Conservation (phyloP, 2,113 vertebrate species). For the Neomonachus schauinslandi region DNA sequence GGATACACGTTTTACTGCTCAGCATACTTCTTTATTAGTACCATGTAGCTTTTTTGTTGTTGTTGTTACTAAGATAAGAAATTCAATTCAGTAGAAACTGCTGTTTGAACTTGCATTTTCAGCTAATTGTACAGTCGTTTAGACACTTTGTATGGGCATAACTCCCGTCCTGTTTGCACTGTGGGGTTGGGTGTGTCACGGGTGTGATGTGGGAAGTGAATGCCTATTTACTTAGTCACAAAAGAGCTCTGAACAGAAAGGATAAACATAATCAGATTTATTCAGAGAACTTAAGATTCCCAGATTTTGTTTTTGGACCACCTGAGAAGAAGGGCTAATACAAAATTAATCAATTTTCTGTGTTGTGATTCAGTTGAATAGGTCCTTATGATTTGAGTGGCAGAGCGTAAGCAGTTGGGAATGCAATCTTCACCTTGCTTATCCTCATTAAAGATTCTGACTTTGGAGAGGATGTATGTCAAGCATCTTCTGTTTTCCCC, state of each 20-base stretch:
- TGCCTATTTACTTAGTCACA: neutral
- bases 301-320: slow-evolving; percentile 42
- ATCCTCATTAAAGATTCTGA: slow-evolving; percentile 47
- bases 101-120: neutral
- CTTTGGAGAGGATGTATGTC: neutral
- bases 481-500: neutral
- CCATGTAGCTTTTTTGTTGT: neutral
- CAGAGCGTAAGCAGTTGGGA: slow-evolving; percentile 20
- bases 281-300: neutral
- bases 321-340: neutral
- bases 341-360: slow-evolving; percentile 40
- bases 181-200: neutral
- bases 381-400: slow-evolving; percentile 10
- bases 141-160: neutral
- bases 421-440: slow-evolving; percentile 49
- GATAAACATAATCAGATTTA: slow-evolving; percentile 14
- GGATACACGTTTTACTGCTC: neutral
- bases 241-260: neutral
- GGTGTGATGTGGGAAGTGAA: neutral
- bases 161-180: neutral
- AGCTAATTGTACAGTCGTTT: neutral
- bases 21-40: neutral
- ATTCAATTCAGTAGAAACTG: neutral
- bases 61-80: neutral
- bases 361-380: neutral